Conservation (phyloP, 2,888 invertebrate genomes). For the Escarpia spicata region DNA sequence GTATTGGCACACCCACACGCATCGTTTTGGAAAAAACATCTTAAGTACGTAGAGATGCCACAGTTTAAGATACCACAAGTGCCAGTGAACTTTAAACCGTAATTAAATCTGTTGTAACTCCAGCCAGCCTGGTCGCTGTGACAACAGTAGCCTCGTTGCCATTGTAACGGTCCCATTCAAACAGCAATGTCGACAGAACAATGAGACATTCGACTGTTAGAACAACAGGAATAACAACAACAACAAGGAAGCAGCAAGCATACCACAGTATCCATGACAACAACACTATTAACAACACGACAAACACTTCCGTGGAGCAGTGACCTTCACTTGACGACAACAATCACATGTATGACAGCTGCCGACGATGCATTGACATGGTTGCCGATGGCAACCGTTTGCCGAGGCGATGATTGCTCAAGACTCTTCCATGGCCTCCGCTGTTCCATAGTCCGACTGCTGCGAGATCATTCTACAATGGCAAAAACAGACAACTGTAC, state of each 20-base stretch:
- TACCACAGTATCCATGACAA: slow-evolving; percentile 4
- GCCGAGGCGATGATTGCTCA: slow-evolving; percentile 22
- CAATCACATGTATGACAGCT: slow-evolving; percentile 25
- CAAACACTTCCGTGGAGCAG: background rate
- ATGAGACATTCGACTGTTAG: background rate
- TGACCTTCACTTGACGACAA: slow-evolving; percentile 2
- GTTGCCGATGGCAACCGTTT: slow-evolving; percentile 25
- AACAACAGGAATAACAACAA: background rate
- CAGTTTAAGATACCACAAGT: background rate
- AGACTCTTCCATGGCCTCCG: slow-evolving; percentile 32
- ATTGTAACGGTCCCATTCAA: background rate
- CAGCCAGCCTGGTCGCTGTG: background rate
- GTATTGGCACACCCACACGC: background rate
- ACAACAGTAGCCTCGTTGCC: background rate
- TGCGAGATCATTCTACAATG: slow-evolving; percentile 6
- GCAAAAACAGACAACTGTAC: background rate
- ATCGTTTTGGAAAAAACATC: background rate
- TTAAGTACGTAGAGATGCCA: background rate
- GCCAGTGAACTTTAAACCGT: background rate
- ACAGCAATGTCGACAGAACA: background rate
- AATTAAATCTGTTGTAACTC: background rate
- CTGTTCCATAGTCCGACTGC: slow-evolving; percentile 2
- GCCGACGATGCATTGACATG: slow-evolving; percentile 26
- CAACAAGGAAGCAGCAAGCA: background rate
- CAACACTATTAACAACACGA: slow-evolving; percentile 14